A percentile compares a stretch with the other conserved stretches of the same genome.
Conservation (phyloP, 2,888 invertebrate species). For the Unio delphinus region DNA sequence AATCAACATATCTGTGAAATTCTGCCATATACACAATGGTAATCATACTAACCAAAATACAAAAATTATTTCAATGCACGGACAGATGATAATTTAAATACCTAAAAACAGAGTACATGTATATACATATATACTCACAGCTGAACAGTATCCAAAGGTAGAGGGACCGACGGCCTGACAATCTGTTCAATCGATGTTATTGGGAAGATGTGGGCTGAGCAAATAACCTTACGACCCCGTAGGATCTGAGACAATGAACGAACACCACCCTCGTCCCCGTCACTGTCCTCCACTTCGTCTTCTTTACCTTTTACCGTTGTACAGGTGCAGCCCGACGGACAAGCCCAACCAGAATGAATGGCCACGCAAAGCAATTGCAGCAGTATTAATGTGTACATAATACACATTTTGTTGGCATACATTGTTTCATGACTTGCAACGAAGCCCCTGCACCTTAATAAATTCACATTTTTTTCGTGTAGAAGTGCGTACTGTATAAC, state of each 20-base stretch:
- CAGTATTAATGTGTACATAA: constrained; percentile 29
- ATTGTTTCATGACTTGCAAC: constrained; percentile 13
- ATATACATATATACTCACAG: constrained; percentile 43
- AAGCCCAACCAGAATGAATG: constrained; percentile 9
- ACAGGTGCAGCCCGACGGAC: constrained; percentile 30
- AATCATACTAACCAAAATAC: no score
- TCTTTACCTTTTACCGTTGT: constrained; percentile 25
- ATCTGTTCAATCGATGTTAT: constrained; percentile 40
- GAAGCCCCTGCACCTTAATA: background rate
- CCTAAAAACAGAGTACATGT: no score
- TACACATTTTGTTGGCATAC: constrained; percentile 31
- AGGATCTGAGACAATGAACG: constrained; percentile 12
- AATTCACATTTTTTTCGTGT: no score
- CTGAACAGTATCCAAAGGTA: constrained; percentile 47
- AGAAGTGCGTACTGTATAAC: no score
- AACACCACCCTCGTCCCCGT: constrained; percentile 4
- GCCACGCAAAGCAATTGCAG: constrained; percentile 15
- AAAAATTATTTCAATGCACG: no score
- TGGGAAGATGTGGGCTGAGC: constrained; percentile 44
- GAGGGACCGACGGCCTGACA: constrained; percentile 23
- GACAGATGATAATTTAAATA: no score
- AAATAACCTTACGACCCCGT: constrained; percentile 47
- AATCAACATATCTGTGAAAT: no score
- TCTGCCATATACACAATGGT: no score
- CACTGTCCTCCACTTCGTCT: constrained; percentile 13